Conservation (phyloP, 2,797 vertebrate species). For the Borostomias antarcticus region DNA sequence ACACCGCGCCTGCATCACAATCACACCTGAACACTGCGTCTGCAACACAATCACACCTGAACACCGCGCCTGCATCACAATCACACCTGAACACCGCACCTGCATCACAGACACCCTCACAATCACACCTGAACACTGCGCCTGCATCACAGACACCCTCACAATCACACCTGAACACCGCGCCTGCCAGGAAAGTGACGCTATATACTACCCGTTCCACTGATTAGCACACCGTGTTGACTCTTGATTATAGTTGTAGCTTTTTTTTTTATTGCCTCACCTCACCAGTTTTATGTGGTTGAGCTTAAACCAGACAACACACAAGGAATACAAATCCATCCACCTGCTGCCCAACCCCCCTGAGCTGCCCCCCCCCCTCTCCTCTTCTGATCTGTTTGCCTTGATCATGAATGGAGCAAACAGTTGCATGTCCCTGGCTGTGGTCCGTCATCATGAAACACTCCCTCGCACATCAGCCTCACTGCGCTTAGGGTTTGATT, state of each 20-base stretch:
- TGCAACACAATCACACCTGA: constrained; percentile 4
- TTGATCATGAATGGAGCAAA: background rate
- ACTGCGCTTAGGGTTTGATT: too few species aligned
- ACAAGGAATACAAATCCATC: background rate
- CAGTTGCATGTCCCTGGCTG: too few species aligned
- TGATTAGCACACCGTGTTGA: constrained; percentile 12
- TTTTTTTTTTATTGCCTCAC: constrained; percentile 1
- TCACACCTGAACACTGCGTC: too few species aligned
- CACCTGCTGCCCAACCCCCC: background rate
- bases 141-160: background rate
- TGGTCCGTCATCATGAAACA: background rate
- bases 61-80: background rate
- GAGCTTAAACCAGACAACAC: background rate
- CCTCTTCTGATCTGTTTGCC: too few species aligned
- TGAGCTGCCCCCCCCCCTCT: background rate
- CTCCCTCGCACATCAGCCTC: too few species aligned
- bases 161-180: constrained; percentile 1
- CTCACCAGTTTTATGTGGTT: background rate
- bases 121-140: too few species aligned
- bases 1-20: background rate
- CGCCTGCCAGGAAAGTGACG: background rate
- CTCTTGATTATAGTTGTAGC: constrained; percentile 12
- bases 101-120: too few species aligned
- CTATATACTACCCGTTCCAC: background rate
- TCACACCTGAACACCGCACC: too few species aligned